These are phyloP conservation scores for Chondrilla cf. caribensis DNA, from an alignment of 37 sponge, comb jelly and placozoan genomes.

Conservation along the genomic window DNA sequence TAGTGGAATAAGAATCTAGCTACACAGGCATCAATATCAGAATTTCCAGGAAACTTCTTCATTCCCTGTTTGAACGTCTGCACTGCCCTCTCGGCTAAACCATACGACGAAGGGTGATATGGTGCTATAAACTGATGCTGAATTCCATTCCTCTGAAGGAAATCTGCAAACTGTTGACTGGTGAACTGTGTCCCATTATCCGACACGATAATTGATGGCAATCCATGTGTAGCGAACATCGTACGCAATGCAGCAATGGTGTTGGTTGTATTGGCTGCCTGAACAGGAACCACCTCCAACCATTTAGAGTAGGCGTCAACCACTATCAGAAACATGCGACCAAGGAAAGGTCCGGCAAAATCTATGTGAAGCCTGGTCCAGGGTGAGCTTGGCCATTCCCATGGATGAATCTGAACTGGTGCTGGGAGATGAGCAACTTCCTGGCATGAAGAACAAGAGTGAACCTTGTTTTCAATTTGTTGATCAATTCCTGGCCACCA, in stretches of 20 bases:
- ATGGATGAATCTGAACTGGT: neutral
- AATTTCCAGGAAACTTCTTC: neutral
- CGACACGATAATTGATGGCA: conserved; percentile 21
- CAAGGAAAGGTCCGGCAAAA: conserved; percentile 10
- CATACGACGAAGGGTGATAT: conserved; percentile 8
- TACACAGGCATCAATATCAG: conserved; percentile 13
- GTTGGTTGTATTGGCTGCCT: neutral
- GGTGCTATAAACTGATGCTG: neutral
- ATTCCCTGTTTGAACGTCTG: conserved; percentile 24
- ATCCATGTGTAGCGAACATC: neutral
- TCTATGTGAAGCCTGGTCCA: conserved; percentile 29
- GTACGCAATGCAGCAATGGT: neutral
- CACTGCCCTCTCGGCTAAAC: conserved; percentile 9
- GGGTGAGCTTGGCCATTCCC: conserved; percentile 33
- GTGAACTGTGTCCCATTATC: conserved; percentile 32
- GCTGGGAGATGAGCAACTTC: neutral
- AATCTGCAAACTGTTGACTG: neutral
- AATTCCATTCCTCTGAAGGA: conserved; percentile 29
- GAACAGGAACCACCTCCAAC: neutral
- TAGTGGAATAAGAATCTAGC: conserved; percentile 29
- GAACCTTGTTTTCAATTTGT: conserved; percentile 4
- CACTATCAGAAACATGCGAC: conserved; percentile 21
- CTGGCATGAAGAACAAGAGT: conserved; percentile 8
- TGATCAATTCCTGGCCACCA: conserved; percentile 30
- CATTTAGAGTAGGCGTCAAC: conserved; percentile 40